These are phyloP conservation scores for Temnopleurus reevesii DNA, from an alignment of 53 echinoderm and acorn worm genomes.

Conservation along the genomic window DNA sequence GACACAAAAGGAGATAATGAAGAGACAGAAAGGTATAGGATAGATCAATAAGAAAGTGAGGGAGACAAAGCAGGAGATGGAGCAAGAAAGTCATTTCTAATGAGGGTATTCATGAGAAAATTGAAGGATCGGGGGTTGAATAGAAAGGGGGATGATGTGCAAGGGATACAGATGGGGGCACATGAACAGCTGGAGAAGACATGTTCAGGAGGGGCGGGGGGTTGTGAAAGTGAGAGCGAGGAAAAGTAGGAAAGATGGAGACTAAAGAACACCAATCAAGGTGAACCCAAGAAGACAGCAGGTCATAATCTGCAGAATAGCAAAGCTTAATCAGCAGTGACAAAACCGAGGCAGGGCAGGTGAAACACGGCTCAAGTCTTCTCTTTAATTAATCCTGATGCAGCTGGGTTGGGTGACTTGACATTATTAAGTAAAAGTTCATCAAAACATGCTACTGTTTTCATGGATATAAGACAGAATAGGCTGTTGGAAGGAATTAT, in stretches of 20 bases:
- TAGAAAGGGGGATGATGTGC: background rate
- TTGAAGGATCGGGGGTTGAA: background rate
- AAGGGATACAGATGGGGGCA: background rate
- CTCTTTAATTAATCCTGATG: slow-evolving; percentile 2
- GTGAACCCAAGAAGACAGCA: too few species aligned
- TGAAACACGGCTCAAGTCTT: slow-evolving; percentile 23
- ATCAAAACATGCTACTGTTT: too few species aligned
- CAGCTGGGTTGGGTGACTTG: slow-evolving; percentile 21
- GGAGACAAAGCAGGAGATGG: background rate
- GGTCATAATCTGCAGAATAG: background rate
- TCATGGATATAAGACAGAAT: too few species aligned
- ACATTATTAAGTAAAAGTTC: too few species aligned
- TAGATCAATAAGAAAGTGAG: background rate
- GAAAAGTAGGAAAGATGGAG: too few species aligned
- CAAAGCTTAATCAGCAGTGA: background rate
- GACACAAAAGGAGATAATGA: background rate
- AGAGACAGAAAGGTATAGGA: background rate
- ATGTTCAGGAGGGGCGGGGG: background rate
- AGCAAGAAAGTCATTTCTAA: too few species aligned
- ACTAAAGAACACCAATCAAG: too few species aligned
- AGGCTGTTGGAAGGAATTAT: too few species aligned
- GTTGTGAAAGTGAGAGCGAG: background rate
- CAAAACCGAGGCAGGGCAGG: slow-evolving; percentile 12
- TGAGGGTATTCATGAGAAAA: too few species aligned
- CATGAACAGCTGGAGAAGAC: background rate